Evolutionary conservation across 2,797 vertebrate genomes (phyloP).

Genomic region (Amblyraja radiata): DNA sequence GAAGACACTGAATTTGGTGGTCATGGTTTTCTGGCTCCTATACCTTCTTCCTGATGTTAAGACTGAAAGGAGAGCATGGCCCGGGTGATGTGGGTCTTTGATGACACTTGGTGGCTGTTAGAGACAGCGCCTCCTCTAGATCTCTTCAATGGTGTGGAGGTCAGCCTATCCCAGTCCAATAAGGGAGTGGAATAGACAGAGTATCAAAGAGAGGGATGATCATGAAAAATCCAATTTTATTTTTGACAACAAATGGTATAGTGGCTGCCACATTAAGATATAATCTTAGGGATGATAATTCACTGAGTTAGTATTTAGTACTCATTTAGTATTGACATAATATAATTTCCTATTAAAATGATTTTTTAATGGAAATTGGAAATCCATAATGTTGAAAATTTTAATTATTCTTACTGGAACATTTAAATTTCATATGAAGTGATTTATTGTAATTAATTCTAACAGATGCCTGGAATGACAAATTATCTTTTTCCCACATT

Average conservation of each 20-base stretch:
- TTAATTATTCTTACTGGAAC: background rate
- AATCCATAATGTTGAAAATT: background rate
- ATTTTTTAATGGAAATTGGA: background rate
- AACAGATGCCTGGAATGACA: background rate
- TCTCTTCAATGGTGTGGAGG: too few species aligned
- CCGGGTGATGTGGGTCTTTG: too few species aligned
- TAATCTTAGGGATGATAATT: background rate
- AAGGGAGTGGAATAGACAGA: background rate
- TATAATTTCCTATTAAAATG: background rate
- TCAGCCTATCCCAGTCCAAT: background rate
- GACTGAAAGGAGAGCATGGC: too few species aligned
- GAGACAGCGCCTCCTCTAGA: too few species aligned
- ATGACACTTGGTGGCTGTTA: too few species aligned
- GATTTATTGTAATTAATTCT: background rate
- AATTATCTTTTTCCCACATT: background rate
- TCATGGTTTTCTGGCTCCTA: too few species aligned
- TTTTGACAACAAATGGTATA: background rate
- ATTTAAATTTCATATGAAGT: background rate
- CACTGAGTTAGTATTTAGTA: background rate
- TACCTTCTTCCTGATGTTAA: too few species aligned
- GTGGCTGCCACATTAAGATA: background rate
- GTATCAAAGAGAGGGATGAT: background rate
- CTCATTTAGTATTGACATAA: background rate
- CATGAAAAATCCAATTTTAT: background rate
- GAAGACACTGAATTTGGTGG: too few species aligned